Percentiles rank a stretch among this genome's conserved stretches.
Evolutionary conservation across 2,888 invertebrate species (phyloP).

Genomic region (Julus scanicus): DNA sequence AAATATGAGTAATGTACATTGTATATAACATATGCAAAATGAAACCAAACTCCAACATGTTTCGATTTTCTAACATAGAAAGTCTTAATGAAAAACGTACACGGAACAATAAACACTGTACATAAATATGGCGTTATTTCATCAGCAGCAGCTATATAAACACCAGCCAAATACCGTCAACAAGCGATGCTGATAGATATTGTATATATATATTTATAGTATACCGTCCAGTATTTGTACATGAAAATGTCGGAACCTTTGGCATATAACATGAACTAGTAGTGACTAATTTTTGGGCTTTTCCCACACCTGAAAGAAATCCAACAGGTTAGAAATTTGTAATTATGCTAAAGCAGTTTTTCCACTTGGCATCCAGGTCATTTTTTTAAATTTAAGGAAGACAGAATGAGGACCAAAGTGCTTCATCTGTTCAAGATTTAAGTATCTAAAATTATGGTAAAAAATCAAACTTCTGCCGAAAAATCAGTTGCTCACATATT

Average conservation of each 20-base stretch:
- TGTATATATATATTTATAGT: conserved; percentile 10
- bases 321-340: no score
- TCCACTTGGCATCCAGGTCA: background rate
- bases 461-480: background rate
- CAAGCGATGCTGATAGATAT: conserved; percentile 36
- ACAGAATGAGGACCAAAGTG: no score
- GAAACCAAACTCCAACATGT: conserved; percentile 34
- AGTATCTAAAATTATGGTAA: no score
- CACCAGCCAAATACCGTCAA: conserved; percentile 40
- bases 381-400: no score
- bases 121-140: conserved; percentile 43
- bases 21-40: conserved; percentile 21
- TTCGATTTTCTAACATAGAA: conserved; percentile 47
- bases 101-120: conserved; percentile 31
- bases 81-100: conserved; percentile 42
- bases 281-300: background rate
- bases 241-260: conserved; percentile 36
- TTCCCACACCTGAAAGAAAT: background rate
- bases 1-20: conserved; percentile 45
- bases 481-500: background rate
- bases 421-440: no score
- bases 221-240: conserved; percentile 23
- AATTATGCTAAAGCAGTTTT: background rate
- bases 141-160: conserved; percentile 40
- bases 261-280: conserved; percentile 35